Evolutionary conservation across 2,113 vertebrate genomes (phyloP).

Genomic region (Bufo gargarizans): DNA sequence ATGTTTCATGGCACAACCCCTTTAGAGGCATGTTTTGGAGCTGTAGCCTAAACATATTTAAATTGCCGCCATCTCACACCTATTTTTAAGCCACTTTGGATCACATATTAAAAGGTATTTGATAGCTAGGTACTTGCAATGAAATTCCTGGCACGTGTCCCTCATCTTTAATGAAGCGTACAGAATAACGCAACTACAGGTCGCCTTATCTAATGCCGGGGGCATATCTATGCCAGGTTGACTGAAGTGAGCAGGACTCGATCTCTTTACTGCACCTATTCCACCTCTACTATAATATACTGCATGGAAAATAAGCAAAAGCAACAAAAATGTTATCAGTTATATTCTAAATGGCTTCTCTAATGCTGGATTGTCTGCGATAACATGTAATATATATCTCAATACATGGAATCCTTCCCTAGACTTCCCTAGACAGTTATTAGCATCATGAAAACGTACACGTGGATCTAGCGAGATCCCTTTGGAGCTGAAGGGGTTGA

Average conservation of each 20-base stretch:
- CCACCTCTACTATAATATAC: not conserved
- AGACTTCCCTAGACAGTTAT: not conserved
- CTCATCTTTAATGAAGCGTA: not conserved
- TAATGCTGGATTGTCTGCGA: not conserved
- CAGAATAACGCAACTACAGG: not conserved
- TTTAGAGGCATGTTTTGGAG: too few relatives aligned
- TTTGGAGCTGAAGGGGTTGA: conserved; percentile 53
- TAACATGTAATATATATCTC: not conserved
- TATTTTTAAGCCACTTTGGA: too few relatives aligned
- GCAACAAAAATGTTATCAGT: not conserved
- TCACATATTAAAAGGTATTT: too few relatives aligned
- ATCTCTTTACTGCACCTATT: not conserved
- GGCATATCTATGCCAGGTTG: not conserved
- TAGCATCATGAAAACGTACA: conserved; percentile 4
- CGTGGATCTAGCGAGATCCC: conserved; percentile 5
- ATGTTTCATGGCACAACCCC: too few relatives aligned
- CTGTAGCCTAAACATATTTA: too few relatives aligned
- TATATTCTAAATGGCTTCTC: not conserved
- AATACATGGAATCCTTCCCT: not conserved
- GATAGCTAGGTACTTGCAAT: not conserved
- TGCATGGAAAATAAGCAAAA: not conserved
- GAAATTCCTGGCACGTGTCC: not conserved
- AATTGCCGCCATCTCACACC: too few relatives aligned
- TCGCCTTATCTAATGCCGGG: not conserved
- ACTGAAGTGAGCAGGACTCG: not conserved